A percentile compares a stretch with the other conserved stretches of the same genome.
These are phyloP conservation scores for Gymnoscelis rufifasciata DNA, from an alignment of 2,888 invertebrate genomes.

Conservation along the genomic window DNA sequence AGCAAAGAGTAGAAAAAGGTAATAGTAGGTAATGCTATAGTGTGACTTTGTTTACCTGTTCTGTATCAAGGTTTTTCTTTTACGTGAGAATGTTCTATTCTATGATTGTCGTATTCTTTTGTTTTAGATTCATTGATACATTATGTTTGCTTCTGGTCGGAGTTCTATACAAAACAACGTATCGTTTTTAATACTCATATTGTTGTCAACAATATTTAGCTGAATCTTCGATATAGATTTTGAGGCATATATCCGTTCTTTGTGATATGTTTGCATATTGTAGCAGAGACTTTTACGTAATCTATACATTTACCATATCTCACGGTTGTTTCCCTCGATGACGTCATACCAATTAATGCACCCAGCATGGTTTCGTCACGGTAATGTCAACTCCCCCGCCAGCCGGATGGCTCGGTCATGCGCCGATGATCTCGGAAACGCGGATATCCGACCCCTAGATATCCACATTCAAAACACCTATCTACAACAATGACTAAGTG, in stretches of 20 bases:
- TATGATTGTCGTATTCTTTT: no score
- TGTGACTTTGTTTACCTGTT: slow-evolving; percentile 10
- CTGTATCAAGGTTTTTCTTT: slow-evolving; percentile 6
- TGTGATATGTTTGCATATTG: no score
- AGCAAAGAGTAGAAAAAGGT: no score
- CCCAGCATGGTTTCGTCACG: slow-evolving; percentile 43
- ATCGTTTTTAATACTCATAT: no score
- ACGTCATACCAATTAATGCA: slow-evolving; percentile 46
- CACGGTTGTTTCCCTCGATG: slow-evolving; percentile 21
- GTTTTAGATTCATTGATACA: no score
- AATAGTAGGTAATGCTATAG: slow-evolving; percentile 3
- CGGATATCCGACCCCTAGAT: slow-evolving; percentile 63
- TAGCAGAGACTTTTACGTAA: no score
- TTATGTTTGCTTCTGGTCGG: no score
- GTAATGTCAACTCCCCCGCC: slow-evolving; percentile 47
- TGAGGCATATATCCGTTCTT: no score
- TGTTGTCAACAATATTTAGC: no score
- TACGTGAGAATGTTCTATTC: neutral
- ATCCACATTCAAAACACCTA: slow-evolving; percentile 27
- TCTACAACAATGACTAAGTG: slow-evolving; percentile 19
- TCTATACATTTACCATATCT: slow-evolving; percentile 1
- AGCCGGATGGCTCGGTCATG: slow-evolving; percentile 69
- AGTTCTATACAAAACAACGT: no score
- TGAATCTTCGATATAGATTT: no score
- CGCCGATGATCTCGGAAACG: slow-evolving; percentile 59